These are phyloP conservation scores for Coptodon rendalli DNA, from an alignment of 2,113 vertebrate genomes.

Conservation along the genomic window DNA sequence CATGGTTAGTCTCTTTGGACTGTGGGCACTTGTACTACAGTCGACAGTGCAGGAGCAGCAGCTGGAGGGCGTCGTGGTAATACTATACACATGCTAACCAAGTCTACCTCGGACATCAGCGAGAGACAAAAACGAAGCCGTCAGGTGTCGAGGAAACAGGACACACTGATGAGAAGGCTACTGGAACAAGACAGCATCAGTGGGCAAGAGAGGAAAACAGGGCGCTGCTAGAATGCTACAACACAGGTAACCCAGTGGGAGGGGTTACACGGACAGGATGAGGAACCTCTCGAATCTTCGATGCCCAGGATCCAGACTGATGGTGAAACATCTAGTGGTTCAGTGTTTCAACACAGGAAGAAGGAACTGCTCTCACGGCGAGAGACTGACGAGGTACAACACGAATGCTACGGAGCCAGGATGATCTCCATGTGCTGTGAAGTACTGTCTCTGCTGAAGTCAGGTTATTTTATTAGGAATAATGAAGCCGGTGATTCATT, in stretches of 20 bases:
- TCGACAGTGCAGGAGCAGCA: not conserved
- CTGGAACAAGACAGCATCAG: not conserved
- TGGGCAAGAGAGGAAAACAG: not conserved
- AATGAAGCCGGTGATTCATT: not conserved
- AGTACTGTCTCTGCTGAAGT: not conserved
- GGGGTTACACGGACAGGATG: not conserved
- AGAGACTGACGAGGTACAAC: rapidly evolving
- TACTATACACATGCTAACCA: not conserved
- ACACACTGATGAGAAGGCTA: not conserved
- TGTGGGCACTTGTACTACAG: not conserved
- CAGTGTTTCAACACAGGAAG: not conserved
- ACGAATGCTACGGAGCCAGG: not conserved
- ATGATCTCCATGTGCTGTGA: not conserved
- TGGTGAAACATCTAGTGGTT: not conserved
- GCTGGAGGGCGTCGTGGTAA: not conserved
- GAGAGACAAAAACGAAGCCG: not conserved
- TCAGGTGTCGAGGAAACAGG: not conserved
- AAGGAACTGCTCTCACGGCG: not conserved
- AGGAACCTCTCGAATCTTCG: not conserved
- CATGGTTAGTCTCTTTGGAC: not conserved
- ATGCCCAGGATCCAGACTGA: not conserved
- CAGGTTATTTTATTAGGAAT: not conserved
- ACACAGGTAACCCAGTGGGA: not conserved
- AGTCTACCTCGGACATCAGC: not conserved
- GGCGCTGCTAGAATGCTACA: not conserved